Conservation (phyloP, 2,797 vertebrate genomes). For the Catamblyrhynchus diadema region DNA sequence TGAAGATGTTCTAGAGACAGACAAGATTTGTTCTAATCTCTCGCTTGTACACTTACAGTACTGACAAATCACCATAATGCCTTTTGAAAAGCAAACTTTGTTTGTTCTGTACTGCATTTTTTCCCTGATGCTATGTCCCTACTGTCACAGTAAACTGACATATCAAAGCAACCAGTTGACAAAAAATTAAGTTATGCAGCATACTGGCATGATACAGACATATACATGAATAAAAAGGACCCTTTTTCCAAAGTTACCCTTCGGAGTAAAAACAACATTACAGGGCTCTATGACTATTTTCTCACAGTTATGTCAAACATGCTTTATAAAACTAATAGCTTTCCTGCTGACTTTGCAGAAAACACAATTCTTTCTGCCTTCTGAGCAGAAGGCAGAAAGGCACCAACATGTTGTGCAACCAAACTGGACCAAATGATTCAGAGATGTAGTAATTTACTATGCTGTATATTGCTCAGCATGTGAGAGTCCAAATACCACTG, state of each 20-base stretch:
- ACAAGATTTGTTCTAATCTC: not conserved
- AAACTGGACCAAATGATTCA: not conserved
- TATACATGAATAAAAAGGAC: not conserved
- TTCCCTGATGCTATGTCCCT: not conserved
- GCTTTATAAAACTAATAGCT: not conserved
- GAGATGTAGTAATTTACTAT: not conserved
- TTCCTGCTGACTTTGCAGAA: constrained; percentile 4
- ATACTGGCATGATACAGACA: not conserved
- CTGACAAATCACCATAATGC: not conserved
- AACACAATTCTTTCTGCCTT: not conserved
- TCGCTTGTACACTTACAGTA: not conserved
- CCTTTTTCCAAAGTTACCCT: not conserved
- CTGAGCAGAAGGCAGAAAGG: not conserved
- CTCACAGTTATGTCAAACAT: not conserved
- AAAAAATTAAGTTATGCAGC: not conserved
- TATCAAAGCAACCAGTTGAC: not conserved
- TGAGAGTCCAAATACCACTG: not conserved
- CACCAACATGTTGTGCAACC: not conserved
- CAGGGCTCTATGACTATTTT: not conserved
- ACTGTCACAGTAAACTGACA: not conserved
- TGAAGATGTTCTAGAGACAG: not conserved
- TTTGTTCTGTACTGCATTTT: not conserved
- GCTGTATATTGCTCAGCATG: not conserved
- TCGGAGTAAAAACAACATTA: not conserved
- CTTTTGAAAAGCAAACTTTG: constrained; percentile 5